Conservation (phyloP, 2,113 vertebrate genomes). For the Buteo buteo region DNA sequence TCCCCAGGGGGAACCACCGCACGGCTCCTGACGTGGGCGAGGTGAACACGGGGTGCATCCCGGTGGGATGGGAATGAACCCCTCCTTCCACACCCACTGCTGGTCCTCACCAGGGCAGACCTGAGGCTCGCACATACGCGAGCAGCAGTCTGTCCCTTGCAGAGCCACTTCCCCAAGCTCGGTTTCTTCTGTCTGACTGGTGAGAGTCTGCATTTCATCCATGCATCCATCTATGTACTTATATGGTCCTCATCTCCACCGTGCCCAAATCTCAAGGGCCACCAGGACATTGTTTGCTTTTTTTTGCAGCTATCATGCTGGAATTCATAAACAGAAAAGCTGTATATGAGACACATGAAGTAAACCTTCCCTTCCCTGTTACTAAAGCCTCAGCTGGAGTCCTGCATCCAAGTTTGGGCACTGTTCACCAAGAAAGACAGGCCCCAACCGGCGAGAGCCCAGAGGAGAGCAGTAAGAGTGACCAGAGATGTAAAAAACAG, state of each 20-base stretch:
- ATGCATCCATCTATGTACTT: background rate
- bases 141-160: rapidly evolving
- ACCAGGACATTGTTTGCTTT: background rate
- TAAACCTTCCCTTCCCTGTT: background rate
- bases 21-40: rapidly evolving
- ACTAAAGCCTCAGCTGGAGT: background rate
- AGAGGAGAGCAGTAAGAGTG: background rate
- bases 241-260: background rate
- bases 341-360: background rate
- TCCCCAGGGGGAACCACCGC: rapidly evolving
- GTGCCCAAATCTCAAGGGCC: background rate
- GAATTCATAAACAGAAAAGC: conserved; percentile 39
- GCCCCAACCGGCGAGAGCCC: background rate
- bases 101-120: background rate
- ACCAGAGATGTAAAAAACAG: background rate
- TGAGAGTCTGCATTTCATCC: background rate
- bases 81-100: background rate
- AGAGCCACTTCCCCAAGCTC: background rate
- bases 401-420: background rate
- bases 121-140: rapidly evolving
- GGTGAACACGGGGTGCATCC: background rate
- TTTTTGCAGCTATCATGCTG: background rate
- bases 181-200: background rate
- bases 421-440: background rate
- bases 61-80: rapidly evolving